Evolutionary conservation across 2,113 vertebrate genomes (phyloP), one percentile per base, ranked within the genome.

Genomic region (Tylochromis polylepis): DNA sequence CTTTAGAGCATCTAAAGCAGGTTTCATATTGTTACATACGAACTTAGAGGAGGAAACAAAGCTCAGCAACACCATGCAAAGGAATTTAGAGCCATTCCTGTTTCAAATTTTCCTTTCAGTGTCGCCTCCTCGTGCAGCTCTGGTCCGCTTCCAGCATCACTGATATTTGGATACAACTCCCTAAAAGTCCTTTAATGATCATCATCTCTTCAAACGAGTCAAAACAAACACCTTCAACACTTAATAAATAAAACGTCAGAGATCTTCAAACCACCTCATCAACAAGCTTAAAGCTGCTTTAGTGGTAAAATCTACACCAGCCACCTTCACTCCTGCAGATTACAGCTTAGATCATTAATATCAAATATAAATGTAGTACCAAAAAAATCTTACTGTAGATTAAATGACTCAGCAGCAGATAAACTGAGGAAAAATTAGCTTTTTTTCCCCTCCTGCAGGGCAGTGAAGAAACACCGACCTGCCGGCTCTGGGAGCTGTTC

Each of bases 271-370:
- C 8, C 67, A 72, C 27, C 67, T 49, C 67, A 43, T 29, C 41
- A 49, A 46, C 67, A 75, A 29, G 49, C 6, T 51, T 51, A 51
- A 18, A 16, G 65, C 65, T 24, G 38, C 65, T 70, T 46, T 72
- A 16, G 38, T 1, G 38, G 41, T 27, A 72, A 72, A 46, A 43
- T 46, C 5, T 27, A 46, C 43, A 46, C 11, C 43, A 72, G 67
- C 67, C 0, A 1, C 22, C 0, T 0, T 72, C 38, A 27, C 67
- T 46, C 5, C 41, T 27, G 70, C 43, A 51, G 0, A 77, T 0
- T 72, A 67, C 34, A 67, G 34, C 34, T 38, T 46, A 27, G 22
- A 46, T 72, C 22, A 29, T 24, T 46, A 72, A 46, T 46, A 18
- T 29, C 8, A 46, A 72, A 72, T 72, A 72, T 27, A 46, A 72